These are phyloP conservation scores for Phocides pigmalion DNA, from an alignment of 1,140 invertebrate species.

Conservation along the genomic window DNA sequence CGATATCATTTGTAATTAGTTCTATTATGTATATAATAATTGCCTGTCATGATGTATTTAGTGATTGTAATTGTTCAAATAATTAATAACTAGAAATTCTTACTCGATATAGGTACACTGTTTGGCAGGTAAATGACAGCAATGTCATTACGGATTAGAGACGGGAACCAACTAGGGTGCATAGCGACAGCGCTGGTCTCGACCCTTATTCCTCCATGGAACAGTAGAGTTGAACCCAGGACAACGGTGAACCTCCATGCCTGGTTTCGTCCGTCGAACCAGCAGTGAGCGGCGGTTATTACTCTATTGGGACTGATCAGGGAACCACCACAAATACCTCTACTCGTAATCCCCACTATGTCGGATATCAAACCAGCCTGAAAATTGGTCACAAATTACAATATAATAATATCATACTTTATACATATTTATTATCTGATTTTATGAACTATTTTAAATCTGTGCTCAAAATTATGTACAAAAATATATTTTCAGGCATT, in stretches of 20 bases:
- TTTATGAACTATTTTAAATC: no score
- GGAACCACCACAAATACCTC: conserved; percentile 50
- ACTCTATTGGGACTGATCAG: conserved; percentile 41
- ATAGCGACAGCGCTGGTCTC: conserved; percentile 40
- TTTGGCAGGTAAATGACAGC: conserved; percentile 55
- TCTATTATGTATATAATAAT: no score
- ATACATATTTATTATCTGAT: neutral
- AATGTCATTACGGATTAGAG: conserved; percentile 48
- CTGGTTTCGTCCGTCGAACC: conserved; percentile 48
- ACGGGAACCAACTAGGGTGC: conserved; percentile 44
- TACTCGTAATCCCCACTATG: conserved; percentile 34
- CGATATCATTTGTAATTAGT: no score
- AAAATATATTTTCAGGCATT: no score
- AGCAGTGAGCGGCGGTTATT: conserved; percentile 61
- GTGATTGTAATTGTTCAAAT: neutral
- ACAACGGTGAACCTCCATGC: conserved; percentile 51
- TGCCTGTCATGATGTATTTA: no score
- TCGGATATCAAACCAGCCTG: conserved; percentile 53
- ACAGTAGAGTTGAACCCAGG: conserved; percentile 50
- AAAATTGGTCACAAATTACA: conserved; percentile 7
- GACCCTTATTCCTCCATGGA: conserved; percentile 49
- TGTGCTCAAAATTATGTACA: no score
- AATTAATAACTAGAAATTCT: conserved; percentile 11
- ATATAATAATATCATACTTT: neutral
- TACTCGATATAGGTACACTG: conserved; percentile 56